phyloP scores from a whole-genome alignment of 1,140 invertebrate species.

The Drosophila jambulina region DNA sequence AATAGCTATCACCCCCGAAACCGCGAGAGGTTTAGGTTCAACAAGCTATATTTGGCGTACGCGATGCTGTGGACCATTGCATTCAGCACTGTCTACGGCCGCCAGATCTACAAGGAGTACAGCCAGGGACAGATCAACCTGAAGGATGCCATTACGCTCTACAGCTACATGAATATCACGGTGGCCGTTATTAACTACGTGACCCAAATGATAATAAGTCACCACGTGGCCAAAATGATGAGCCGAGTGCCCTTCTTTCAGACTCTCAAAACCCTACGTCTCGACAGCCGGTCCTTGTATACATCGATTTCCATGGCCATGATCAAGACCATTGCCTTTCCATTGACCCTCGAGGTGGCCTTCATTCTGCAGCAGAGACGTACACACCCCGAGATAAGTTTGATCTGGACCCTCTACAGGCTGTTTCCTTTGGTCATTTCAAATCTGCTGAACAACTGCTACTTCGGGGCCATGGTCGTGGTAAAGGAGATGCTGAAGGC shows the following conservation, averaged over 20 bases:
- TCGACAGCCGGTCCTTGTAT: slow-evolving; percentile 39
- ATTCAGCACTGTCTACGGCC: slow-evolving; percentile 54
- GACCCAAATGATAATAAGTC: slow-evolving; percentile 52
- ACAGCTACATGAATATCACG: slow-evolving; percentile 71
- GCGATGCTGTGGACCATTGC: slow-evolving; percentile 39
- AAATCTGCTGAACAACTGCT: slow-evolving; percentile 72
- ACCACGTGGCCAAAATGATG: slow-evolving; percentile 50
- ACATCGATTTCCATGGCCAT: slow-evolving; percentile 43
- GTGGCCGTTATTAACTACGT: slow-evolving; percentile 67
- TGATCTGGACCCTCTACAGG: slow-evolving; percentile 60
- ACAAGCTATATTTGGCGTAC: slow-evolving; percentile 53
- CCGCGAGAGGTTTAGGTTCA: slow-evolving; percentile 54
- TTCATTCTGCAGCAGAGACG: slow-evolving; percentile 59
- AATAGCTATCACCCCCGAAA: slow-evolving; percentile 43
- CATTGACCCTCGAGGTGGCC: slow-evolving; percentile 51
- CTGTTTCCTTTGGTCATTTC: slow-evolving; percentile 69
- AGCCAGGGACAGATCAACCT: slow-evolving; percentile 51
- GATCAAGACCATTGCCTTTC: slow-evolving; percentile 60
- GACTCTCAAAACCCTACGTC: slow-evolving; percentile 33
- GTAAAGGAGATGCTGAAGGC: slow-evolving; percentile 49
- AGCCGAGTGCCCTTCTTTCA: slow-evolving; percentile 58
- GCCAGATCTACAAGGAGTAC: slow-evolving; percentile 59
- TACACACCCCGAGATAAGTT: slow-evolving; percentile 48
- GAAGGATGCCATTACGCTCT: slow-evolving; percentile 63
- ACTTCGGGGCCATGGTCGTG: slow-evolving; percentile 67